These are phyloP conservation scores for Agrilus biguttatus DNA, from an alignment of 2,888 invertebrate species.

Conservation along the genomic window DNA sequence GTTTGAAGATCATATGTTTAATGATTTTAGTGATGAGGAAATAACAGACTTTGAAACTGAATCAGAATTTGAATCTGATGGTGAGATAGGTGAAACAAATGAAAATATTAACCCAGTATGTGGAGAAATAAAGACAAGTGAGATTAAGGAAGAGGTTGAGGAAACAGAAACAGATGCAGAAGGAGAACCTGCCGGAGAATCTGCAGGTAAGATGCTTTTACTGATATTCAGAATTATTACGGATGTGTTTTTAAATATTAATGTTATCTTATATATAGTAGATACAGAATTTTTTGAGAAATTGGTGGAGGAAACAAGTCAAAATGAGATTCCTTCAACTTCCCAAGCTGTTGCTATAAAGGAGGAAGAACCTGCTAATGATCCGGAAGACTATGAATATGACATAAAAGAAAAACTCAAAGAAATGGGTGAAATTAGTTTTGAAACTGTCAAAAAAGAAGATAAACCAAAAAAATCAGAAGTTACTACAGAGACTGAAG, in stretches of 20 bases:
- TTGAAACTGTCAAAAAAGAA: conserved; percentile 31
- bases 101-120: conserved; percentile 17
- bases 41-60: conserved; percentile 28
- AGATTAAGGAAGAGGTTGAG: conserved; percentile 15
- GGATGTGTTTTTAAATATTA: too few species aligned
- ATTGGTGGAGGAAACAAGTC: conserved; percentile 20
- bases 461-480: conserved; percentile 28
- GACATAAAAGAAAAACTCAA: conserved; percentile 47
- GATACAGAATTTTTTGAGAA: conserved; percentile 20
- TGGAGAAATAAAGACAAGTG: conserved; percentile 15
- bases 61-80: conserved; percentile 25
- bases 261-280: neutral
- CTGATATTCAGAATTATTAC: too few species aligned
- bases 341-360: conserved; percentile 5
- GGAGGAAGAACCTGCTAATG: conserved; percentile 14
- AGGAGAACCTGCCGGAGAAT: neutral
- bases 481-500: conserved; percentile 57
- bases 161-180: neutral
- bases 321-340: conserved; percentile 3
- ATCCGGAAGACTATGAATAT: conserved; percentile 34
- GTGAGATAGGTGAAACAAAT: conserved; percentile 27
- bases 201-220: too few species aligned
- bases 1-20: conserved; percentile 4
- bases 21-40: conserved; percentile 25
- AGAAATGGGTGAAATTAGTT: conserved; percentile 42